A percentile compares a stretch with the other conserved stretches of the same genome.
These are phyloP conservation scores for Psophia crepitans DNA, from an alignment of 2,113 vertebrate species.

Conservation along the genomic window DNA sequence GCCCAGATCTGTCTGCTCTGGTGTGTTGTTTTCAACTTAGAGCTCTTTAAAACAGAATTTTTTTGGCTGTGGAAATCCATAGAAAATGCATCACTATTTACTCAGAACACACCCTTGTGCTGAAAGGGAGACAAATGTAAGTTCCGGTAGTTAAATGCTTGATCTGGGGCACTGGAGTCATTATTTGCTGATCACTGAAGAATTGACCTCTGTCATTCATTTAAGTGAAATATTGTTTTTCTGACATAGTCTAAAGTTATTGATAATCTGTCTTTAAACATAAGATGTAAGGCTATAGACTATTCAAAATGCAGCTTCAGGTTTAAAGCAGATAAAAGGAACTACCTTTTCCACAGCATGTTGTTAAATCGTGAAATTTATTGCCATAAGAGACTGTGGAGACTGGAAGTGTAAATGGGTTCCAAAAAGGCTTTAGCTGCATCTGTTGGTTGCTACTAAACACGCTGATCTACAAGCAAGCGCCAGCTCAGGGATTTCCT, in stretches of 20 bases:
- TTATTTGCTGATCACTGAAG: background rate
- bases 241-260: background rate
- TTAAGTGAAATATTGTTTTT: background rate
- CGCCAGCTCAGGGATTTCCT: background rate
- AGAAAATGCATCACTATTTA: background rate
- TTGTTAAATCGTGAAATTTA: background rate
- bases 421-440: background rate
- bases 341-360: background rate
- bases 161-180: background rate
- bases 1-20: background rate
- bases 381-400: background rate
- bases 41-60: background rate
- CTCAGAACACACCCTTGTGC: background rate
- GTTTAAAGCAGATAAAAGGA: background rate
- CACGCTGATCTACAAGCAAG: background rate
- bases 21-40: background rate
- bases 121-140: background rate
- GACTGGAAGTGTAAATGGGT: background rate
- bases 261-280: background rate
- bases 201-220: background rate
- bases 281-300: background rate
- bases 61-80: fast-evolving
- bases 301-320: background rate
- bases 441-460: background rate
- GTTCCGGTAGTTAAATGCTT: background rate